Percentiles rank a stretch among this genome's conserved stretches.
These are phyloP conservation scores for Hyles lineata DNA, from an alignment of 2,888 invertebrate species.

Conservation along the genomic window DNA sequence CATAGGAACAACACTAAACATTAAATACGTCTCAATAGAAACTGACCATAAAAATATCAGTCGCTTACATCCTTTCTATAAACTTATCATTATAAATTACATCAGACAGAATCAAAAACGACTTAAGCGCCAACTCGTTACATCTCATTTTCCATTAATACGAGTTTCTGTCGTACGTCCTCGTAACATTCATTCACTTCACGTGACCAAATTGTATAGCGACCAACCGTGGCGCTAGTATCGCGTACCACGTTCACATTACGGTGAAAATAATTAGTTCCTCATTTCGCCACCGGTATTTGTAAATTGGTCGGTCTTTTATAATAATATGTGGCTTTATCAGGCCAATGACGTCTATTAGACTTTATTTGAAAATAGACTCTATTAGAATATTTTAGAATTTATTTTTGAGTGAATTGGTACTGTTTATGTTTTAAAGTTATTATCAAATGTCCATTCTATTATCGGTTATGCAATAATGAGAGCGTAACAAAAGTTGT, in stretches of 20 bases:
- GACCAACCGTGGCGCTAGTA: constrained; percentile 16
- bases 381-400: background rate
- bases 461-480: constrained; percentile 4
- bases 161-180: background rate
- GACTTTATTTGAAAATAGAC: background rate
- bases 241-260: background rate
- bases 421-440: constrained; percentile 1
- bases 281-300: constrained; percentile 4
- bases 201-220: constrained; percentile 19
- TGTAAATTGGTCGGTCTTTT: constrained; percentile 17
- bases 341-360: constrained; percentile 24
- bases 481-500: background rate
- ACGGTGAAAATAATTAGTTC: constrained; percentile 8
- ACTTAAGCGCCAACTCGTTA: background rate
- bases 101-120: background rate
- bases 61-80: constrained; percentile 22
- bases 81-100: constrained; percentile 11
- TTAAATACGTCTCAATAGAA: constrained; percentile 7
- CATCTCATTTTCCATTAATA: background rate
- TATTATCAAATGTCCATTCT: constrained; percentile 11
- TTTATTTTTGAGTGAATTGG: background rate
- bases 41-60: constrained; percentile 4
- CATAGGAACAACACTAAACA: constrained; percentile 2
- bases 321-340: background rate
- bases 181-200: constrained; percentile 21